Conservation (phyloP, 2,888 invertebrate genomes). For the Lumbricus terrestris region DNA sequence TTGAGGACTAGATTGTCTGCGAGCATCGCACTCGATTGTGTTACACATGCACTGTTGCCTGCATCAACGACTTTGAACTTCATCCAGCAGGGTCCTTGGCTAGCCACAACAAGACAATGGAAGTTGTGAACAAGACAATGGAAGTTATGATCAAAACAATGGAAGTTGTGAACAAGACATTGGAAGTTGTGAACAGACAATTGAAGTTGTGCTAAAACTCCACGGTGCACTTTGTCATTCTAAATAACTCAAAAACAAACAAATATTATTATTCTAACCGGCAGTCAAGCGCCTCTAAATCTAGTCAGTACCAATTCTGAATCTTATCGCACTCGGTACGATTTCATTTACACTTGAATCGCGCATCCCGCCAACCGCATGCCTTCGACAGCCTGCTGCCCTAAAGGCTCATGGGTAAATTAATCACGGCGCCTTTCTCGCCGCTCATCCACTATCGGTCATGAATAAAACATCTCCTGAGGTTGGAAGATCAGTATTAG, state of each 20-base stretch:
- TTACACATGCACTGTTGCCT: background rate
- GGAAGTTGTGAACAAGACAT: too few relatives aligned
- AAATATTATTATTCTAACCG: background rate
- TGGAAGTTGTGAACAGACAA: background rate
- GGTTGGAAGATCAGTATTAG: slow-evolving; percentile 9
- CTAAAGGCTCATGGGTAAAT: background rate
- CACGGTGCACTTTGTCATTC: background rate
- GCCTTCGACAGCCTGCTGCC: background rate
- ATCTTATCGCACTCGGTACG: background rate
- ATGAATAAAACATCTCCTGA: slow-evolving; percentile 14
- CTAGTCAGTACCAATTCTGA: background rate
- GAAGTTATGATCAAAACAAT: too few relatives aligned
- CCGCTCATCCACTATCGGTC: background rate
- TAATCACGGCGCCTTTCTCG: background rate
- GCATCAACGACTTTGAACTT: background rate
- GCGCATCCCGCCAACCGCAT: background rate
- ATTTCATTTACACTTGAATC: background rate
- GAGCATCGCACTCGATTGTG: too few relatives aligned
- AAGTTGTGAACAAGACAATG: background rate
- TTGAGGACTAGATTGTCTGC: too few relatives aligned
- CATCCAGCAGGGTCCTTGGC: too few relatives aligned
- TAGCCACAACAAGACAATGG: too few relatives aligned
- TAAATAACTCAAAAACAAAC: background rate
- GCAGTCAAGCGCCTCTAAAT: background rate
- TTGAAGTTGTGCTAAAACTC: background rate